phyloP scores from a whole-genome alignment of 1,140 invertebrate genomes.

The Leptopilina clavipes region DNA sequence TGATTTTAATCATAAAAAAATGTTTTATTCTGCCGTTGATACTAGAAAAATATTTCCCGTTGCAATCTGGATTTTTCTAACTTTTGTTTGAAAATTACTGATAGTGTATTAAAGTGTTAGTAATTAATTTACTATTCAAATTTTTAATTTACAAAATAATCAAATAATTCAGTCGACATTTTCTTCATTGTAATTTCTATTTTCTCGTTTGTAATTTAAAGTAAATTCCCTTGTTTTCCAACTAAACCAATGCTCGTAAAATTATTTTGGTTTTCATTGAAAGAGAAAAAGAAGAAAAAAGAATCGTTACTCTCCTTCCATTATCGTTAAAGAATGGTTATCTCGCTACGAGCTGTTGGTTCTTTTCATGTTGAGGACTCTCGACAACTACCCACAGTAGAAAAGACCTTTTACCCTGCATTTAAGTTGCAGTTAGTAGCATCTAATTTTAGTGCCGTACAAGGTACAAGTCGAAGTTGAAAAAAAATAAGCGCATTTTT shows the following conservation, averaged over 20 bases:
- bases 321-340: constrained; percentile 20
- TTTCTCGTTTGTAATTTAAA: constrained; percentile 11
- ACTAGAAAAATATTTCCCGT: too few relatives aligned
- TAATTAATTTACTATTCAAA: too few relatives aligned
- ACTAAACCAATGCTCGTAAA: neutral
- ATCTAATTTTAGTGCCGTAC: constrained; percentile 19
- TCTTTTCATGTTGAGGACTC: neutral
- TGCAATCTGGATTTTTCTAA: too few relatives aligned
- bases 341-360: neutral
- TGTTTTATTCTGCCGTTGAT: too few relatives aligned
- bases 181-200: neutral
- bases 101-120: too few relatives aligned
- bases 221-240: constrained; percentile 3
- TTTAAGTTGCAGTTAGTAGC: constrained; percentile 19
- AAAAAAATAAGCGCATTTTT: neutral
- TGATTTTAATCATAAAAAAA: too few relatives aligned
- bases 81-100: too few relatives aligned
- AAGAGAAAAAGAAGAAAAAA: neutral
- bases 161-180: neutral
- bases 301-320: neutral
- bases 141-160: too few relatives aligned
- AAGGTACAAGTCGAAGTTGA: constrained; percentile 13
- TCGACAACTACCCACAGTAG: neutral
- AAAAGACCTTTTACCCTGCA: constrained; percentile 12
- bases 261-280: neutral